phyloP scores from a whole-genome alignment of 2,888 invertebrate genomes.

The Odontocolon sp. region DNA sequence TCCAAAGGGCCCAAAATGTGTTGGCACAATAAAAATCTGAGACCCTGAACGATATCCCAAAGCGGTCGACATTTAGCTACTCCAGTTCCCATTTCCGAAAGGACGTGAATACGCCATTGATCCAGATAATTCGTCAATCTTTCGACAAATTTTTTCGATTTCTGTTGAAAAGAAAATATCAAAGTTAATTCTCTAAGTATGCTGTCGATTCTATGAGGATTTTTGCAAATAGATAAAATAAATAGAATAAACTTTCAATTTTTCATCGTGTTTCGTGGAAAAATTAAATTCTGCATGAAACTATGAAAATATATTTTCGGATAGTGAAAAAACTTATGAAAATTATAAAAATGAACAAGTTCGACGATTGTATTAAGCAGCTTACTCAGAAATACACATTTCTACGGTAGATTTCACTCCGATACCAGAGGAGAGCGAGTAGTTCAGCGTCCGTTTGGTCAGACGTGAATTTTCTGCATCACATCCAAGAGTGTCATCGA shows the following conservation, averaged over 20 bases:
- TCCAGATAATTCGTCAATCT: conserved; percentile 86
- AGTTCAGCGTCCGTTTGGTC: background rate
- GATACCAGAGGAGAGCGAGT: conserved; percentile 12
- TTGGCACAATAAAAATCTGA: conserved; percentile 85
- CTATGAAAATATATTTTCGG: no score
- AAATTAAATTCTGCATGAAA: no score
- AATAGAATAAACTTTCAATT: no score
- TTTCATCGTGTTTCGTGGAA: no score
- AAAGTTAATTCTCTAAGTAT: no score
- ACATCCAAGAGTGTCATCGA: background rate
- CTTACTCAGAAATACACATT: background rate
- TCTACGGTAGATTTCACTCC: background rate
- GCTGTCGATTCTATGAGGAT: no score
- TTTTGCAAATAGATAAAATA: no score
- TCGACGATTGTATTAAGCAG: conserved; percentile 3
- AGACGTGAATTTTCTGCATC: background rate
- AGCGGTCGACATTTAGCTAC: conserved; percentile 88
- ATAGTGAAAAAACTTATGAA: no score
- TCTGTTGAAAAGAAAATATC: conserved; percentile 82
- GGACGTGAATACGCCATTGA: conserved; percentile 86
- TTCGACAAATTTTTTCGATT: conserved; percentile 83
- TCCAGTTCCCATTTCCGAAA: conserved; percentile 84
- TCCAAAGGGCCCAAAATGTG: conserved; percentile 87
- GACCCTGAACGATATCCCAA: conserved; percentile 86
- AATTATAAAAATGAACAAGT: conserved; percentile 8